Percentiles rank a stretch among this genome's conserved stretches.
phyloP scores from a whole-genome alignment of 2,113 vertebrate genomes.

The Anser cygnoides region DNA sequence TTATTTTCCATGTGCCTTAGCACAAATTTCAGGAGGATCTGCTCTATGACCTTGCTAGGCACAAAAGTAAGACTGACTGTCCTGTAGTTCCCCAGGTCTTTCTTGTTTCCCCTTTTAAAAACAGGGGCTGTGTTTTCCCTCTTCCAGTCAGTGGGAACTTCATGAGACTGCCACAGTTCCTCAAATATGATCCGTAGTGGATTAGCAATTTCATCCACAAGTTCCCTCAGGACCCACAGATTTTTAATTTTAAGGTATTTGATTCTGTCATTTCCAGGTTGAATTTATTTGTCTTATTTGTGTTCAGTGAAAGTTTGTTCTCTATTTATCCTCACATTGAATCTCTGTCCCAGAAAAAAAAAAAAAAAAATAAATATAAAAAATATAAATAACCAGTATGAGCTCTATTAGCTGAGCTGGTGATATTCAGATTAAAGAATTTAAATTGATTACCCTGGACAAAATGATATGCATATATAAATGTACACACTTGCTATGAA shows the following conservation, averaged over 20 bases:
- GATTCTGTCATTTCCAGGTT: not conserved
- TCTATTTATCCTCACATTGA: not conserved
- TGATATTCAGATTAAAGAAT: not conserved
- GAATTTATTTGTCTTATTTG: not conserved
- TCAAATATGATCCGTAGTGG: too few species aligned
- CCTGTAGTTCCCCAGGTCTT: too few species aligned
- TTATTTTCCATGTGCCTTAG: too few species aligned
- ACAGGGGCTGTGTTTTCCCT: too few species aligned
- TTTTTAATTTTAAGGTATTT: not conserved
- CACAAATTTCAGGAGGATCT: too few species aligned
- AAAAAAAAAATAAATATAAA: not conserved
- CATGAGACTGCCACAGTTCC: too few species aligned
- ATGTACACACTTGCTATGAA: not conserved
- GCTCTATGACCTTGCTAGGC: too few species aligned
- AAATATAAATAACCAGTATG: not conserved
- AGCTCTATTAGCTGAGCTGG: not conserved
- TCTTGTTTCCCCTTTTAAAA: too few species aligned
- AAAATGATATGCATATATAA: not conserved
- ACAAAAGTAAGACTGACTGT: too few species aligned
- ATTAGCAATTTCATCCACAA: too few species aligned
- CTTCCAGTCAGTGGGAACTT: too few species aligned
- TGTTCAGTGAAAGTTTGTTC: not conserved
- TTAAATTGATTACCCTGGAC: not conserved
- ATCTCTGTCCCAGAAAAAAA: not conserved
- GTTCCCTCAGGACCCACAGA: too few species aligned